Evolutionary conservation across 2,797 vertebrate genomes (phyloP).

Genomic region (Melanotaenia parkinsoni): DNA sequence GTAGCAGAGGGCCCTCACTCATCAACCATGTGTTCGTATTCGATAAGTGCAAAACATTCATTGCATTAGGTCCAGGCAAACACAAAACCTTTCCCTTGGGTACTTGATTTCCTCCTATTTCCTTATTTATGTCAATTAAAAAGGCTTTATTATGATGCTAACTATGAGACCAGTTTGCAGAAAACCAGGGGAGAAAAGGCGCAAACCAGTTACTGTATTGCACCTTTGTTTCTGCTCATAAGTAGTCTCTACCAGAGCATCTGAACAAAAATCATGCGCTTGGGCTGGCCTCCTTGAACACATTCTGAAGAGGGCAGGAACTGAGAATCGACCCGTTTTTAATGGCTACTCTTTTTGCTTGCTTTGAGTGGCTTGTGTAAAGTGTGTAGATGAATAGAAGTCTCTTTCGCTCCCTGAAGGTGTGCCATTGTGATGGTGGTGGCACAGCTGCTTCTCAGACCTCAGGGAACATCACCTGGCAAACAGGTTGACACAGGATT

Average conservation of each 20-base stretch:
- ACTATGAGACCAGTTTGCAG: constrained; percentile 70
- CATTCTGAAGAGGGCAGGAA: constrained; percentile 68
- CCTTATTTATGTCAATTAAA: constrained; percentile 79
- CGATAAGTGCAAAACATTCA: constrained; percentile 76
- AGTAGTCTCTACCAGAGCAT: constrained; percentile 55
- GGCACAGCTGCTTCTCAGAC: constrained; percentile 73
- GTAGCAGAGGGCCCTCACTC: constrained; percentile 75
- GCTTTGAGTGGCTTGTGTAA: constrained; percentile 71
- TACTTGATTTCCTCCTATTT: constrained; percentile 74
- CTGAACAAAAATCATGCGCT: constrained; percentile 69
- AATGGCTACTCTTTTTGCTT: constrained; percentile 65
- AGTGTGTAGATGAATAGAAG: constrained; percentile 67
- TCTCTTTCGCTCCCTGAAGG: constrained; percentile 63
- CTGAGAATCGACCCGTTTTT: constrained; percentile 67
- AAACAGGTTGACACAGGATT: constrained; percentile 32
- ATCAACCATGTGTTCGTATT: constrained; percentile 77
- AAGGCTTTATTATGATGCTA: constrained; percentile 81
- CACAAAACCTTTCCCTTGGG: constrained; percentile 72
- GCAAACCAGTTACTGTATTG: constrained; percentile 69
- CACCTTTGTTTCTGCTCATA: constrained; percentile 70
- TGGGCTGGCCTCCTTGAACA: constrained; percentile 66
- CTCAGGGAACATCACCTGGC: constrained; percentile 69
- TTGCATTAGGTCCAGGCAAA: constrained; percentile 65
- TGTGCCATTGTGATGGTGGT: constrained; percentile 68
- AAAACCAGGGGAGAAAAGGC: constrained; percentile 28